Base-by-base conservation (phyloP, 2,113 vertebrate genomes). In the Tychaedon coryphoeus region DNA sequence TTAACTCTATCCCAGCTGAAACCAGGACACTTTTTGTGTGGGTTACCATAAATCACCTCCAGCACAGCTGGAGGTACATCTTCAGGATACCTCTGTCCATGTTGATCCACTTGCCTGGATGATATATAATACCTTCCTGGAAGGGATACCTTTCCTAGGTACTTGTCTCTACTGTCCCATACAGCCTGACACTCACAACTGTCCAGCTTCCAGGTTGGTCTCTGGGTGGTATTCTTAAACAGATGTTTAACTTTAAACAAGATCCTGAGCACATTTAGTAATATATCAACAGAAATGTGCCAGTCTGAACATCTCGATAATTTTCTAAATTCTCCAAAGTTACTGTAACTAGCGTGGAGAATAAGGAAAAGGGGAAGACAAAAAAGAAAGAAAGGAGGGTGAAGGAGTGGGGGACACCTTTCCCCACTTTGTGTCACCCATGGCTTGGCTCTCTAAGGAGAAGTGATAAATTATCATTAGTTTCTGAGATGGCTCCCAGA, bases 161-260 rank as follows among this genome's bases (percentile, higher is more conserved):
- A 29, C 17, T 42, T 36, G 22, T 40, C 45, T 0, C 0, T 54
- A 28, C 40, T 15, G 9, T 48, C 15, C 26, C 34, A 17, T 12
- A 33, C 4, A 47, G 14, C 25, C 58, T 79, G 38, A 38, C 12
- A 31, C 29, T 66, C 60, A 33, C 38, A 73, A 4, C 10, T 79
- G 33, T 42, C n/a, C 26, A 42, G 22, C 15, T 15, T 33, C 25
- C 34, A 28, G 9, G 22, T 8, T 43, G 40, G 36, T 53, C 18
- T 56, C 31, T 67, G 40, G 3, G 8, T 24, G 34, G 10, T 42
- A 48, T 33, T 67, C 26, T 14, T 54, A 54, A 54, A 36, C 1
- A 60, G 29, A 7, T 36, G 13, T 54, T 58, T 64, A 22, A n/a
- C 12, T 64, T 73, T 18, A 67, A 79, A 61, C 29, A 29, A 79